These are phyloP conservation scores for Copsychus sechellarum DNA, from an alignment of 2,113 vertebrate genomes.

Conservation along the genomic window DNA sequence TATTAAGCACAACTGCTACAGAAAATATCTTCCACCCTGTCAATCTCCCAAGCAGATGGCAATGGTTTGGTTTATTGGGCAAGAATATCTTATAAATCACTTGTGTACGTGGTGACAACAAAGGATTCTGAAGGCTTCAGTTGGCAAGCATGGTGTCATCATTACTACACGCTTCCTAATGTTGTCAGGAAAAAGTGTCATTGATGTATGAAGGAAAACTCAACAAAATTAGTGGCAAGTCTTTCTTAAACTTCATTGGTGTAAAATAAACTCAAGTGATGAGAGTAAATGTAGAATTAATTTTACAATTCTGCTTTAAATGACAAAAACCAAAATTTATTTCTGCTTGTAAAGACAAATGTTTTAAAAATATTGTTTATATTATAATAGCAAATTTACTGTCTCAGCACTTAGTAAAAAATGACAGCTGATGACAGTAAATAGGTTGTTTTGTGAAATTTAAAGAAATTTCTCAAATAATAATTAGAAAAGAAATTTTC, in stretches of 20 bases:
- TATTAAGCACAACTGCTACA: neutral
- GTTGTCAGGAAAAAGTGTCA: neutral
- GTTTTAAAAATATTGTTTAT: neutral
- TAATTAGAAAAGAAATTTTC: neutral
- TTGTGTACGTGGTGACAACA: neutral
- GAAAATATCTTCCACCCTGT: neutral
- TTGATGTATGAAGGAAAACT: neutral
- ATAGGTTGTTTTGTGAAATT: neutral
- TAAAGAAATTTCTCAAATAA: neutral
- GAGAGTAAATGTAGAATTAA: neutral
- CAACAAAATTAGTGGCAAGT: neutral
- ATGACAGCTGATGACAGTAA: neutral
- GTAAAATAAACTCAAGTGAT: neutral
- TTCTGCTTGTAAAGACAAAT: neutral
- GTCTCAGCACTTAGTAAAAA: neutral
- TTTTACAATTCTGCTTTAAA: neutral
- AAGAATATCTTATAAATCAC: neutral
- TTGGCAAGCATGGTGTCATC: neutral
- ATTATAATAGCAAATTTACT: neutral
- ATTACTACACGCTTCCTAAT: neutral
- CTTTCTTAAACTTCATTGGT: neutral
- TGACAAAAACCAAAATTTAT: neutral
- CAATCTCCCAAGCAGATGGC: neutral
- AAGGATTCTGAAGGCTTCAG: neutral
- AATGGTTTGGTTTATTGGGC: neutral